Evolutionary conservation across 2,113 vertebrate genomes (phyloP), one percentile per base, ranked within the genome.

Genomic region (Gavialis gangeticus): DNA sequence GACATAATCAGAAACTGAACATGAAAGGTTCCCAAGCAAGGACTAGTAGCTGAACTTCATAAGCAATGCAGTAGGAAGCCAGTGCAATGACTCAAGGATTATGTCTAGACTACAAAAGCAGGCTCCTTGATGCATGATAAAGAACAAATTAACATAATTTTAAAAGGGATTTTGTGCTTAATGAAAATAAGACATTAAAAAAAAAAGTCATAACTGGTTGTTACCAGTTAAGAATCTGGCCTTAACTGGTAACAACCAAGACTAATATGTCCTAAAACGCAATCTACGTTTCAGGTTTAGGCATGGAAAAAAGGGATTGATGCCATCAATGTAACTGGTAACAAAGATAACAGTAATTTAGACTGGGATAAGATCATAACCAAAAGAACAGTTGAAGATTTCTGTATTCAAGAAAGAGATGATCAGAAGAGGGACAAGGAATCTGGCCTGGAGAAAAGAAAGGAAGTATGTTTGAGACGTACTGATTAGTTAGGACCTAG

Each of bases 91-190:
- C 30, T 85, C 22, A 13, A 34, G 27, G 18, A 17, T 56, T 59
- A 30, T 34, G 12, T 84, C 73, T 22, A 1, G 15, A 88, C n/a
- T 6, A 46, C 2, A 6, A 14, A 77, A 79, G 12, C 54, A 46
- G 19, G 82, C 37, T 84, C 27, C 64, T 25, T 56, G 83, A 91
- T 64, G 73, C 3, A 77, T 13, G 1, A 11, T 7, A 30, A 84
- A 19, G 54, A 78, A 55, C 16, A 89, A 24, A 55, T 46, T 24
- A 62, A 87, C 0, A 0, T 21, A 1, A 2, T 28, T 30, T 5
- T 25, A 4, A 2, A 25, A 85, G 24, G 18, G 66, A 34, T 37
- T 19, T 82, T 69, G 54, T 4, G 64, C n/a, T 75, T 69, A 5
- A 24, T 78, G 16, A 37, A 75, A 67, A 94, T 46, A 3, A 34